Base-by-base conservation (phyloP, 2,888 invertebrate species). In the Caenorhabditis japonica region DNA sequence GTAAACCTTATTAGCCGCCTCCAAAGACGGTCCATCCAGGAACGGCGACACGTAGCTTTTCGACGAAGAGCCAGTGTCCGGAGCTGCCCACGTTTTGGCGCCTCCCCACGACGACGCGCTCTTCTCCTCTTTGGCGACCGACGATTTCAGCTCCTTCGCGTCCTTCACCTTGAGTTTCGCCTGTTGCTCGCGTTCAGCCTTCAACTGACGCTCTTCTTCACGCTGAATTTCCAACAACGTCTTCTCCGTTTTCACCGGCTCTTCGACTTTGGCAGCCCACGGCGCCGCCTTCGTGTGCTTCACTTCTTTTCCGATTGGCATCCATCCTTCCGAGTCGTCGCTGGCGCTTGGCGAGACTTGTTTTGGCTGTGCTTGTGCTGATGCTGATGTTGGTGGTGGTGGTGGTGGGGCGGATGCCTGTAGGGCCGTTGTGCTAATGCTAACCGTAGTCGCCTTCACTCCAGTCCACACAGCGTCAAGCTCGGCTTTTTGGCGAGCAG, bases 21-120 rank as follows among this genome's bases (percentile, higher is more conserved):
- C 71, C 39, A 81, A 62, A 3, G 77, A 61, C 8, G 81, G 81
- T 12, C 81, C 81, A 56, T 79, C 79, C 36, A 77, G 68, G 34
- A 76, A 44, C 23, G 76, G 68, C 13, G 74, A 59, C 4, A 73
- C 51, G 47, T 34, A 61, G 41, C 47, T 55, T 23, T 64, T 64
- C 10, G 41, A 27, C 13, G 64, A 33, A 8, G 15, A 46, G 10
- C 21, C 39, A 2, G 19, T 15, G 17, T 64, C 64, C 25, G 64
- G 64, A 47, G 64, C 55, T 13, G 64, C 64, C 64, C 64, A 64
- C 1, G 55, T 64, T 21, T 64, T 64, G 0, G 47, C 27, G 21
- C 33, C 36, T 41, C 58, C 53, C 52, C 64, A 55, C n/a, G 58
- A 27, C n/a, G 52, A 13, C 19, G 34, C 46, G 38, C 46, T 44